phyloP scores from a whole-genome alignment of 2,888 invertebrate species.

The Agrypnus murinus region DNA sequence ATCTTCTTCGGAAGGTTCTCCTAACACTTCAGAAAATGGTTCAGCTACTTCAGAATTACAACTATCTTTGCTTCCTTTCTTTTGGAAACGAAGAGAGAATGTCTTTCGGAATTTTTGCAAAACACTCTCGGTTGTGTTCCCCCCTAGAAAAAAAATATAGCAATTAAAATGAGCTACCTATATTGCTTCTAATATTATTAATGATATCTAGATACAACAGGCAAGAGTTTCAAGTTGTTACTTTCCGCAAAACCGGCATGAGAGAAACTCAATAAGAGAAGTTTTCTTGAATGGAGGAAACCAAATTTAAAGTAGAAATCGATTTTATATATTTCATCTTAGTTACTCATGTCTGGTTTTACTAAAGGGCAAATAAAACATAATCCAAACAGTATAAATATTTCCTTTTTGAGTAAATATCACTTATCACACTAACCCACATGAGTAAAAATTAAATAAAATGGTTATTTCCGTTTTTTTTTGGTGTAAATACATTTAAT shows the following conservation, averaged over 20 bases:
- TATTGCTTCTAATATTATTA: not conserved
- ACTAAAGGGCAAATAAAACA: conserved; percentile 8
- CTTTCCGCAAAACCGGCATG: no score
- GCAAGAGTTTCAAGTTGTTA: not conserved
- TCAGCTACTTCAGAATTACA: conserved; percentile 68
- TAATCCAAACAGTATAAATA: not conserved
- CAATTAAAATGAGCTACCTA: not conserved
- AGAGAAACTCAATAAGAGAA: not conserved
- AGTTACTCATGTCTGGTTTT: not conserved
- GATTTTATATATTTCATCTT: not conserved
- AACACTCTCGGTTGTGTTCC: conserved; percentile 73
- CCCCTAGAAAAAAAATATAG: conserved; percentile 41
- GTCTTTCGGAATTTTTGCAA: conserved; percentile 83
- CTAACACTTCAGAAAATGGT: conserved; percentile 61
- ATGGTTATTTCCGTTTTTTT: not conserved
- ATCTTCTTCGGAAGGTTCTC: conserved; percentile 68
- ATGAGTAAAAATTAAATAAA: conserved; percentile 8
- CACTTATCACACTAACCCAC: not conserved
- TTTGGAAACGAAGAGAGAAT: conserved; percentile 77
- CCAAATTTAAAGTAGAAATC: not conserved
- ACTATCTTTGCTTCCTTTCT: conserved; percentile 73
- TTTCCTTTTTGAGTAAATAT: not conserved
- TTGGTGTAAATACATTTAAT: not conserved
- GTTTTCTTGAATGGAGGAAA: not conserved
- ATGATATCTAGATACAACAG: not conserved